Conservation (phyloP, 2,797 vertebrate genomes). For the Babyrousa celebensis region DNA sequence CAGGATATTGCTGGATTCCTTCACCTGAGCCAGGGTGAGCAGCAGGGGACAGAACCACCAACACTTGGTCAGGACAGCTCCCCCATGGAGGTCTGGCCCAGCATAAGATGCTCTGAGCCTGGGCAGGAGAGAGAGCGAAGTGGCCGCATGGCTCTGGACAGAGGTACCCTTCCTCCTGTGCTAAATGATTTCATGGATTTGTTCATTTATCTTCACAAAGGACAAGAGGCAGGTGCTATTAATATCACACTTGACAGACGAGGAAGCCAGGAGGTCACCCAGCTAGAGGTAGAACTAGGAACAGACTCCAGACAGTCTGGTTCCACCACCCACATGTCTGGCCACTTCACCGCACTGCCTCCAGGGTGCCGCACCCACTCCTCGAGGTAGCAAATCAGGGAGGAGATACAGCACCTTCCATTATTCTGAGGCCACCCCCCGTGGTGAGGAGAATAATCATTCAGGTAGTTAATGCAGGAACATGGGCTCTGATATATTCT, state of each 20-base stretch:
- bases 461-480: too few relatives aligned
- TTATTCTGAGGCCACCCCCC: not conserved
- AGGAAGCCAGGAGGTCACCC: not conserved
- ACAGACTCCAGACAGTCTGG: not conserved
- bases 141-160: fast-evolving
- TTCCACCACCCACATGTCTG: not conserved
- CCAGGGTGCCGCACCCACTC: not conserved
- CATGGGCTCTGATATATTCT: too few relatives aligned
- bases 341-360: not conserved
- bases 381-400: not conserved
- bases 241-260: not conserved
- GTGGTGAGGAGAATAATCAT: too few relatives aligned
- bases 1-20: not conserved
- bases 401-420: not conserved
- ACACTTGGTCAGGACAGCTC: not conserved
- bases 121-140: not conserved
- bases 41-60: not conserved
- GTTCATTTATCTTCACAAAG: not conserved
- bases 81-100: fast-evolving
- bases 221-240: not conserved
- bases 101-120: fast-evolving
- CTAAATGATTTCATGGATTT: not conserved
- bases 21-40: not conserved
- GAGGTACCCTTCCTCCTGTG: not conserved
- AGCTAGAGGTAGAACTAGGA: not conserved